Evolutionary conservation across 2,888 invertebrate species (phyloP).

Genomic region (Morinoia aosen): DNA sequence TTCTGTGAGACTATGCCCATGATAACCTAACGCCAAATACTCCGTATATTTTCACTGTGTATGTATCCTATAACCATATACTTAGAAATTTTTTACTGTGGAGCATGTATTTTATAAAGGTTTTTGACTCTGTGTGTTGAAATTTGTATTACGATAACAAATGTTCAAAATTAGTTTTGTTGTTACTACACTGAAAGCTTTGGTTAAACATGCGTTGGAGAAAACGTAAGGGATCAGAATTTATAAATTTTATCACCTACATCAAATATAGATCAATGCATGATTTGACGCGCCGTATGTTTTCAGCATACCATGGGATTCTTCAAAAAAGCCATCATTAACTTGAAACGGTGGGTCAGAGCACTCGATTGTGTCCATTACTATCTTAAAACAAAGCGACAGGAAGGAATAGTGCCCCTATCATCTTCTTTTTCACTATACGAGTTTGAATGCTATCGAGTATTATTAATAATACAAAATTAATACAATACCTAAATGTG

Average conservation of each 20-base stretch:
- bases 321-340: neutral
- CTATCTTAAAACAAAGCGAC: too few species aligned
- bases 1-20: neutral
- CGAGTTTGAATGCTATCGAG: too few species aligned
- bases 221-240: neutral
- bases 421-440: too few species aligned
- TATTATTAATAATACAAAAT: too few species aligned
- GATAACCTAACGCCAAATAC: too few species aligned
- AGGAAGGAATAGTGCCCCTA: too few species aligned
- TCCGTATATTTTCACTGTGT: neutral
- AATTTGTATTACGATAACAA: neutral
- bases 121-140: neutral
- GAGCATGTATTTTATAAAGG: neutral
- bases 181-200: neutral
- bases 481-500: too few species aligned
- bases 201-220: neutral
- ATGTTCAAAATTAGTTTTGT: neutral
- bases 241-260: neutral
- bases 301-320: neutral
- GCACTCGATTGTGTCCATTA: neutral
- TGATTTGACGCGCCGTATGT: neutral
- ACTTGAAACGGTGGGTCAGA: neutral
- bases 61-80: neutral
- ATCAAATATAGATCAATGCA: neutral
- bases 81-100: neutral